A percentile compares a stretch with the other conserved stretches of the same genome.
Conservation (phyloP, 2,113 vertebrate genomes). For the Butorides virescens region DNA sequence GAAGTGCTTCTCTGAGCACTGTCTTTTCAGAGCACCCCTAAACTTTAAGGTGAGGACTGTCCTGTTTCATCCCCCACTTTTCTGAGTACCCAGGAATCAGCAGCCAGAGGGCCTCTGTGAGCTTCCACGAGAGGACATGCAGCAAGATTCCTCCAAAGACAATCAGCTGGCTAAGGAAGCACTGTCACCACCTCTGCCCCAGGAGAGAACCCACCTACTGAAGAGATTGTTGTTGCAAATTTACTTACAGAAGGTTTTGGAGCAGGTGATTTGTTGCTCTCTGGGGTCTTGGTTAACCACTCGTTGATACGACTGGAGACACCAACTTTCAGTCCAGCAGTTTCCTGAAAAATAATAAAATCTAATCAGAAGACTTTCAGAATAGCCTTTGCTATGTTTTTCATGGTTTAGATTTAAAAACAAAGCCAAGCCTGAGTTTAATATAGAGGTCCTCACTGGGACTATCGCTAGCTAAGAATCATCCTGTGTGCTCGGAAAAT, state of each 20-base stretch:
- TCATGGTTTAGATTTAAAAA: not conserved
- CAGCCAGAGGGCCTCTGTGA: not conserved
- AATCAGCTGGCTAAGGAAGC: not conserved
- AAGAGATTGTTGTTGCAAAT: not conserved
- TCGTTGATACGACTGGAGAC: conserved; percentile 97
- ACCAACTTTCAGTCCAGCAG: conserved; percentile 94
- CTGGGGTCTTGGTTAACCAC: conserved; percentile 97
- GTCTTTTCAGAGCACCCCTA: not conserved
- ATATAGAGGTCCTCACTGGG: not conserved
- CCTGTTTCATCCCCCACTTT: not conserved
- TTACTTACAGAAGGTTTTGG: conserved; percentile 89
- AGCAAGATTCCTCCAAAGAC: not conserved
- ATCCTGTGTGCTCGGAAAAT: not conserved
- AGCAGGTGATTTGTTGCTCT: conserved; percentile 85
- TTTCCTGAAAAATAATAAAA: conserved; percentile 81
- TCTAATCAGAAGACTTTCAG: not conserved
- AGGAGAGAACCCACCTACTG: not conserved
- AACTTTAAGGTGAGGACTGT: not conserved
- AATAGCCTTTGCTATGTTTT: not conserved
- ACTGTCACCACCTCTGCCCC: not conserved
- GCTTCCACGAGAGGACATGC: not conserved
- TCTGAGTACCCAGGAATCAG: not conserved
- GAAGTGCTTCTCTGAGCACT: not conserved
- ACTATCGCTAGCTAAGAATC: not conserved
- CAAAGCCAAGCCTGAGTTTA: not conserved